Evolutionary conservation across 2,113 vertebrate species (phyloP), one percentile per base, ranked within the genome.

Genomic region (Alaudala cheleensis): DNA sequence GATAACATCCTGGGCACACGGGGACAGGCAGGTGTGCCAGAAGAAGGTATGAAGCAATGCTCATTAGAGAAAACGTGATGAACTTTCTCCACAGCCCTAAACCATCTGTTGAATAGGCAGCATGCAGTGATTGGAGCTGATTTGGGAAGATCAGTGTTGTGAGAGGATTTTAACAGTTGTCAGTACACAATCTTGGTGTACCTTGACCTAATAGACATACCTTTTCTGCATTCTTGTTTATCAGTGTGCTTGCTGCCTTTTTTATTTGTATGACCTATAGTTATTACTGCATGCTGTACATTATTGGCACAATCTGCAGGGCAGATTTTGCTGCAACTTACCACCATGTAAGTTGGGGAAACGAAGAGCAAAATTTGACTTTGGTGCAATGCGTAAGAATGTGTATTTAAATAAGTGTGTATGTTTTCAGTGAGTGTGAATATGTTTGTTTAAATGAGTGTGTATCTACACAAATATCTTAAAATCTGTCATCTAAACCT

Each of bases 41-140:
- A 9, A 51, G 49, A 91, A 84, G 24, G 7, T 62, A n/a, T 4
- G 31, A 78, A 81, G 29, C 60, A 47, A 1, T 0, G 1, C 13
- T 49, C 0, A 0, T 51, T 56, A 40, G 39, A 73, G 69, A 71
- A 86, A 84, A 81, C 0, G 0, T 42, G 54, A 34, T 11, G 19
- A 70, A 71, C 80, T 92, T 71, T 84, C 71, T 70, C 64, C 3
- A 2, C 42, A 54, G 61, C 72, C 39, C 16, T 67, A 57, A 90
- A 70, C 16, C 21, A 62, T 57, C 29, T 53, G 64, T 56, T 69
- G 53, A 90, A 31, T 45, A 74, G 56, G 33, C 28, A 51, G 22
- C 0, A 2, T 22, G 24, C 33, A 21, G 67, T 24, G 76, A 56
- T 54, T 42, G 44, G 47, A 88, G 67, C 58, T 73, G 62, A 18